phyloP scores from a whole-genome alignment of 1,140 invertebrate genomes.

The Bemisia tabaci region DNA sequence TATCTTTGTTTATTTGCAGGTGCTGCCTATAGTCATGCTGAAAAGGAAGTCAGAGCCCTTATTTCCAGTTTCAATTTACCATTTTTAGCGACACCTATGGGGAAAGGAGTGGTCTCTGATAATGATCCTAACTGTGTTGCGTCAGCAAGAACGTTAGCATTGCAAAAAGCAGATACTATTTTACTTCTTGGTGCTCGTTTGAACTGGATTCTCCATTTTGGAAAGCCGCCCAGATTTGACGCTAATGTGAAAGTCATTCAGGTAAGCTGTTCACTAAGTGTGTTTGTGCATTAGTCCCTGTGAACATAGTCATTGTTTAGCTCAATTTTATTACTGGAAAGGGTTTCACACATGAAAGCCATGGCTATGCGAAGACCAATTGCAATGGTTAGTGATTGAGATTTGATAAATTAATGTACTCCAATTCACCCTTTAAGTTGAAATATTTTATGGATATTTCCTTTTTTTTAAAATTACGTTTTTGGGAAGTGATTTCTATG shows the following conservation, averaged over 20 bases:
- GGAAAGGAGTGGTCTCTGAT: slow-evolving; percentile 86
- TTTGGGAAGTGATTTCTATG: no score
- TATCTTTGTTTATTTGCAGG: slow-evolving; percentile 34
- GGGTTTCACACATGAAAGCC: no score
- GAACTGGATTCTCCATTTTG: slow-evolving; percentile 98
- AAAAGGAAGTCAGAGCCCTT: slow-evolving; percentile 51
- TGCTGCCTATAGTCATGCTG: slow-evolving; percentile 67
- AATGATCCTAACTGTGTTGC: slow-evolving; percentile 59
- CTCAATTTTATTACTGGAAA: no score
- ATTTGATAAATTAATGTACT: no score
- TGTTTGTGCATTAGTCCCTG: no score
- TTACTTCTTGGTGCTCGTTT: slow-evolving; percentile 78
- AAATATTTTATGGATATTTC: no score
- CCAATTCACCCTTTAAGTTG: no score
- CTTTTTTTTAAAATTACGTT: no score
- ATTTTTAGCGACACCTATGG: slow-evolving; percentile 91
- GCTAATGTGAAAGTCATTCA: slow-evolving; percentile 80
- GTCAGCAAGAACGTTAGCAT: slow-evolving; percentile 68
- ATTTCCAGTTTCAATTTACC: slow-evolving; percentile 60
- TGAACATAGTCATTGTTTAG: no score
- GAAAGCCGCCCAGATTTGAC: slow-evolving; percentile 68
- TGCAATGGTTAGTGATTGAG: no score
- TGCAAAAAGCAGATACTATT: slow-evolving; percentile 78
- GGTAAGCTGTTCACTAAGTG: no score
- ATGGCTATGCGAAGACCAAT: no score